Evolutionary conservation across 2,797 vertebrate species (phyloP).

Genomic region (Thaleichthys pacificus): DNA sequence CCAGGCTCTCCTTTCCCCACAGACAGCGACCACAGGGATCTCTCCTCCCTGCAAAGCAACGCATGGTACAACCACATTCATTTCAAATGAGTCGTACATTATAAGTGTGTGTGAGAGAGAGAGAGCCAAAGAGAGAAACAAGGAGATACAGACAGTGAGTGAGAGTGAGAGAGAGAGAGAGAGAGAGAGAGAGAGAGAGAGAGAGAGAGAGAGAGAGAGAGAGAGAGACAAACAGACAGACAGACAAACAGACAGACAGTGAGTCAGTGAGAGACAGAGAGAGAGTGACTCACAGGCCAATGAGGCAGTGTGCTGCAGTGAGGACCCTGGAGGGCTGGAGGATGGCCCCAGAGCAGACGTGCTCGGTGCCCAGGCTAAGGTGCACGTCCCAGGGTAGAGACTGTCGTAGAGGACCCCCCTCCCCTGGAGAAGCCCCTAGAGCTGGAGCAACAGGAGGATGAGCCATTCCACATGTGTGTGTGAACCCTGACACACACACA

Average conservation of each 20-base stretch:
- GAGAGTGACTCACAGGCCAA: slow-evolving; percentile 44
- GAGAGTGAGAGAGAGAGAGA: not conserved
- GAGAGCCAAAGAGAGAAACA: no score
- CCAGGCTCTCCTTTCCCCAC: slow-evolving; percentile 43
- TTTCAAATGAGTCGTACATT: not conserved
- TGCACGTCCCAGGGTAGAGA: slow-evolving; percentile 67
- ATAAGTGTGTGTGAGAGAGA: not conserved
- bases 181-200: not conserved
- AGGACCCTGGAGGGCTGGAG: slow-evolving; percentile 49
- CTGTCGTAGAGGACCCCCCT: slow-evolving; percentile 54
- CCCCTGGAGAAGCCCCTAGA: slow-evolving; percentile 39
- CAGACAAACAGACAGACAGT: no score
- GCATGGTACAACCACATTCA: not conserved
- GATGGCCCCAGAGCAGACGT: slow-evolving; percentile 39
- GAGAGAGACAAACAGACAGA: no score
- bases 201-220: not conserved
- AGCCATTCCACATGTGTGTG: slow-evolving; percentile 40
- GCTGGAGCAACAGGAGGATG: slow-evolving; percentile 15
- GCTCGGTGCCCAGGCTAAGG: slow-evolving; percentile 27
- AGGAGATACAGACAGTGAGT: no score
- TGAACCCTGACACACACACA: not conserved
- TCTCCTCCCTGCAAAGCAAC: slow-evolving; percentile 8
- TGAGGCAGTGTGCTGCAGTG: slow-evolving; percentile 55
- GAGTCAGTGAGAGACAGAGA: not conserved
- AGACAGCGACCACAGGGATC: slow-evolving; percentile 36